These are phyloP conservation scores for Amniataba percoides DNA, from an alignment of 2,797 vertebrate species.

Conservation along the genomic window DNA sequence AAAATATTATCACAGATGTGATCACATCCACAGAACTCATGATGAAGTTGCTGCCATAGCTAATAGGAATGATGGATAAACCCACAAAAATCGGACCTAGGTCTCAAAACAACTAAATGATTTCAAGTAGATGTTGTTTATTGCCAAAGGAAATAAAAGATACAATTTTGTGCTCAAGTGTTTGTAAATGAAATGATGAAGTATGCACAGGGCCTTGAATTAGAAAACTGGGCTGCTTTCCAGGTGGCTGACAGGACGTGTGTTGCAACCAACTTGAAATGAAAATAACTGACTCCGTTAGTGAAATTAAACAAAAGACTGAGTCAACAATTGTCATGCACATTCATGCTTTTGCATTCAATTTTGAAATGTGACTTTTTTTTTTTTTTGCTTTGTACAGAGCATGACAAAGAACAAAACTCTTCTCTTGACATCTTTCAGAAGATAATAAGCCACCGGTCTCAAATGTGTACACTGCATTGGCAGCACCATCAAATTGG, in stretches of 20 bases:
- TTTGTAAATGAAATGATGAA: conserved; percentile 6
- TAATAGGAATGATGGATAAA: conserved; percentile 6
- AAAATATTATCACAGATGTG: conserved; percentile 19
- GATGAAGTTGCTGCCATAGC: not conserved
- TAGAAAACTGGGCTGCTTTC: not conserved
- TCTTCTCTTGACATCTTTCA: not conserved
- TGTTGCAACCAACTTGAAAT: not conserved
- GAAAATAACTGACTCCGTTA: not conserved
- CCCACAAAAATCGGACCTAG: conserved; percentile 6
- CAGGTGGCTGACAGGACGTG: conserved; percentile 7
- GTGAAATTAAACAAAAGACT: not conserved
- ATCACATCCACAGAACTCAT: not conserved
- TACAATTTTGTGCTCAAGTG: conserved; percentile 1
- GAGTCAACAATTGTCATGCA: not conserved
- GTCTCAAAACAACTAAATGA: conserved; percentile 7
- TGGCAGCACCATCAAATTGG: not conserved
- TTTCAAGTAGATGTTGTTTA: conserved; percentile 25
- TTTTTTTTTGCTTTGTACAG: not conserved
- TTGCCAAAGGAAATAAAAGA: conserved; percentile 12
- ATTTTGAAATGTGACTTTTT: not conserved
- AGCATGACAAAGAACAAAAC: not conserved
- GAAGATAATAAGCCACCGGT: not conserved
- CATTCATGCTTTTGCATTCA: not conserved
- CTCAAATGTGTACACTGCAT: not conserved
- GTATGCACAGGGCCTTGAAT: not conserved